Conservation (phyloP, 2,888 invertebrate species). For the Catocala fraxini region DNA sequence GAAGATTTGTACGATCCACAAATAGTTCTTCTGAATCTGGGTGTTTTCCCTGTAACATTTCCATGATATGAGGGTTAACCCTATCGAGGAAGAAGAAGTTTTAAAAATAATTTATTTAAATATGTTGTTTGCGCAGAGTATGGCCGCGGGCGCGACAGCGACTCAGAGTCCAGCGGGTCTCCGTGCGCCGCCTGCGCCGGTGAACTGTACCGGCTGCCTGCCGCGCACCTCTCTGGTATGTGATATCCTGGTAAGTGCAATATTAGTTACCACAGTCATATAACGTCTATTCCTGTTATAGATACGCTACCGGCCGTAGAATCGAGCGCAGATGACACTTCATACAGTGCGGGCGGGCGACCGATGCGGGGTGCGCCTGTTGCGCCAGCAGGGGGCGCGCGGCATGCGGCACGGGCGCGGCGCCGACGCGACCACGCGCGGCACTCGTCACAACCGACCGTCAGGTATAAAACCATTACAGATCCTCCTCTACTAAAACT, state of each 20-base stretch:
- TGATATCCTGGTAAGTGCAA: not conserved
- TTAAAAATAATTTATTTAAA: too few relatives aligned
- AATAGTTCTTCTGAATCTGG: too few relatives aligned
- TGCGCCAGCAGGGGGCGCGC: slow-evolving; percentile 21
- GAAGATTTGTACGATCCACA: too few relatives aligned
- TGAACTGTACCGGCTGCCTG: slow-evolving; percentile 68
- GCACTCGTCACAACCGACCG: slow-evolving; percentile 51
- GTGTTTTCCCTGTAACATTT: too few relatives aligned
- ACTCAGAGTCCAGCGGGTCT: slow-evolving; percentile 79
- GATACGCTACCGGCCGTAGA: slow-evolving; percentile 67
- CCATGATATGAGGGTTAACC: too few relatives aligned
- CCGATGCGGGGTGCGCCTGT: slow-evolving; percentile 12
- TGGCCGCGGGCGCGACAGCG: slow-evolving; percentile 65
- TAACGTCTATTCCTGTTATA: slow-evolving; percentile 23
- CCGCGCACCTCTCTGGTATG: slow-evolving; percentile 63
- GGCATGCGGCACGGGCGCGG: slow-evolving; percentile 33
- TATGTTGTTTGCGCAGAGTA: slow-evolving; percentile 50
- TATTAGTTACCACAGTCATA: not conserved
- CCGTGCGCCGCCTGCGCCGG: slow-evolving; percentile 78
- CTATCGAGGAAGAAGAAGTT: too few relatives aligned
- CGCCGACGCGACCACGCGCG: slow-evolving; percentile 57
- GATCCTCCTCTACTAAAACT: too few relatives aligned
- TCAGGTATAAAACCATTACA: slow-evolving; percentile 51
- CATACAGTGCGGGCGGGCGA: slow-evolving; percentile 52
- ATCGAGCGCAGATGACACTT: slow-evolving; percentile 69